Evolutionary conservation across 1,140 invertebrate species (phyloP).

Genomic region (Meloidogyne floridensis): DNA sequence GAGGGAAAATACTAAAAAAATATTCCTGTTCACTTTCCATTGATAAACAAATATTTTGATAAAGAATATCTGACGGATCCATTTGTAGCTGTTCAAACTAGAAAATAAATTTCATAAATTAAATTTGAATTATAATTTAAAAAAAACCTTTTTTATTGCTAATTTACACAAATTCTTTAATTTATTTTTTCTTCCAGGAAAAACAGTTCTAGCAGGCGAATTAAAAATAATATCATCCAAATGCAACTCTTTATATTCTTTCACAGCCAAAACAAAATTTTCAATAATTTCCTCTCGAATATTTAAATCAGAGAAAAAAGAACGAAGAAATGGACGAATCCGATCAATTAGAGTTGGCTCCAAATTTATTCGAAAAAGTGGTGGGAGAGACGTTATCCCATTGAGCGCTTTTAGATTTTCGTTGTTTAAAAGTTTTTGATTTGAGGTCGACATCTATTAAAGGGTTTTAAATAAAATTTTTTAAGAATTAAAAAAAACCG

Average conservation of each 20-base stretch:
- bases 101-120: background rate
- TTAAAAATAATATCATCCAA: background rate
- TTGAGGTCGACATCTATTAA: background rate
- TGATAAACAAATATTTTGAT: conserved; percentile 23
- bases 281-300: background rate
- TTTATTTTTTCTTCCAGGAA: background rate
- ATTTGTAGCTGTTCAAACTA: conserved; percentile 9
- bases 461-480: background rate
- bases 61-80: conserved; percentile 28
- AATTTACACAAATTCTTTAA: background rate
- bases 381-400: background rate
- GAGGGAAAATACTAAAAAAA: conserved; percentile 23
- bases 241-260: background rate
- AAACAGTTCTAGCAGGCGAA: background rate
- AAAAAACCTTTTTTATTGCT: background rate
- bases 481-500: conserved; percentile 27
- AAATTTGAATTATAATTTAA: too few relatives aligned
- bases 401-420: background rate
- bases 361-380: background rate
- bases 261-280: background rate
- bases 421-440: conserved; percentile 1
- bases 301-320: background rate
- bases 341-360: background rate
- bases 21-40: conserved; percentile 20
- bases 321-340: background rate